Evolutionary conservation across 2,888 invertebrate genomes (phyloP).

Genomic region (Cephalotes varians): DNA sequence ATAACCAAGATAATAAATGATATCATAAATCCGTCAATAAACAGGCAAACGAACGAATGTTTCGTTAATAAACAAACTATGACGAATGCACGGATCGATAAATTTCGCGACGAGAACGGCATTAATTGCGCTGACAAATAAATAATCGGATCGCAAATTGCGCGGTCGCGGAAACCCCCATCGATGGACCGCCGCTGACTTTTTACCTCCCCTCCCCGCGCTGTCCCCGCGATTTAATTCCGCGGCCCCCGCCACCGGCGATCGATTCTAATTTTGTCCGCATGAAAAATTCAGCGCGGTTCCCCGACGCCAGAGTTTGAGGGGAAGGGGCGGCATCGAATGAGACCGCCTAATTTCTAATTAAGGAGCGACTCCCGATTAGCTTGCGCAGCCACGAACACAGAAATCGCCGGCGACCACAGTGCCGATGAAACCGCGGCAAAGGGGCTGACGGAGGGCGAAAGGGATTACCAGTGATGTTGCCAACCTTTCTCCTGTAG

Average conservation of each 20-base stretch:
- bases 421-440: neutral
- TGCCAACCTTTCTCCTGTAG: neutral
- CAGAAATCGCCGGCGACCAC: constrained; percentile 41
- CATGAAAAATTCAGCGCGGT: constrained; percentile 66
- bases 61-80: constrained; percentile 37
- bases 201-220: neutral
- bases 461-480: constrained; percentile 1
- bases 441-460: neutral
- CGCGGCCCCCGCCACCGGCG: neutral
- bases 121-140: constrained; percentile 49
- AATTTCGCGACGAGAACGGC: constrained; percentile 24
- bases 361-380: constrained; percentile 65
- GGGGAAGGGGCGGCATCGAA: constrained; percentile 36
- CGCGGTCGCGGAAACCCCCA: constrained; percentile 14
- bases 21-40: constrained; percentile 37
- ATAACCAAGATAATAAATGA: constrained; percentile 25
- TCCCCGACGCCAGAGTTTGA: constrained; percentile 37
- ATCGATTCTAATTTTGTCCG: constrained; percentile 69
- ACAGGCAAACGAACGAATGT: constrained; percentile 27
- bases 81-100: constrained; percentile 7
- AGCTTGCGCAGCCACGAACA: constrained; percentile 56
- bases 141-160: constrained; percentile 46
- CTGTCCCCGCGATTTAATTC: constrained; percentile 42
- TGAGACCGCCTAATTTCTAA: constrained; percentile 71
- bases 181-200: constrained; percentile 28